Evolutionary conservation across 2,888 invertebrate species (phyloP), one percentile per base, ranked within the genome.

Genomic region (Germaria angustata): DNA sequence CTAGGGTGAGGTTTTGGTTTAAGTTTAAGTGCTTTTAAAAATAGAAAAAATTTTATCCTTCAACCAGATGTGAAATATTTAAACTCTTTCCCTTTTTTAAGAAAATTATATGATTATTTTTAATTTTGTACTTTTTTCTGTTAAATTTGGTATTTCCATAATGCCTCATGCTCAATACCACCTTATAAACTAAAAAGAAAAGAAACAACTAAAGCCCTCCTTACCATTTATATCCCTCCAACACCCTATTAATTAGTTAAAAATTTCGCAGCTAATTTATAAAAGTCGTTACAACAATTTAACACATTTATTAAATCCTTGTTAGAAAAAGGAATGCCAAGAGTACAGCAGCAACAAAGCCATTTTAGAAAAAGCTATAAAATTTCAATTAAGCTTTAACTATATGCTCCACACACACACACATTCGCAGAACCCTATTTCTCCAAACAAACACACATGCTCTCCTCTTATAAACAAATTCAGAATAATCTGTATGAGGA

Each of bases 361-460:
- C 73, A 69, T 63, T 73, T 63, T 57, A 72, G 36, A 68, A 81
- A n/a, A 78, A 81, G 68, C 81, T 78, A 81, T 81, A 81, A 81
- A 81, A 81, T 81, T 81, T 81, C 81, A 81, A 81, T 81, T 81
- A 81, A 81, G 66, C 63, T 73, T 28, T 68, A 73, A 68, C 72
- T 72, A 68, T 53, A 77, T 68, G 32, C 39, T 46, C 68, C 8
- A 51, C 32, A 51, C n/a, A 44, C 53, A 73, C 41, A 53, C n/a
- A 7, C 28, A 13, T 13, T 36, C 36, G 68, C 59, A 46, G 41
- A 53, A 61, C 41, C 15, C 44, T 17, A 68, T 57, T 57, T 34
- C 20, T 51, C 8, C 17, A 55, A 28, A 49, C 22, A 53, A 17
- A 32, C 44, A 63, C 15, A 71, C 46, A 59, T 28, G 7, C 24